phyloP scores from a whole-genome alignment of 2,113 vertebrate genomes.

The Scalopus aquaticus region DNA sequence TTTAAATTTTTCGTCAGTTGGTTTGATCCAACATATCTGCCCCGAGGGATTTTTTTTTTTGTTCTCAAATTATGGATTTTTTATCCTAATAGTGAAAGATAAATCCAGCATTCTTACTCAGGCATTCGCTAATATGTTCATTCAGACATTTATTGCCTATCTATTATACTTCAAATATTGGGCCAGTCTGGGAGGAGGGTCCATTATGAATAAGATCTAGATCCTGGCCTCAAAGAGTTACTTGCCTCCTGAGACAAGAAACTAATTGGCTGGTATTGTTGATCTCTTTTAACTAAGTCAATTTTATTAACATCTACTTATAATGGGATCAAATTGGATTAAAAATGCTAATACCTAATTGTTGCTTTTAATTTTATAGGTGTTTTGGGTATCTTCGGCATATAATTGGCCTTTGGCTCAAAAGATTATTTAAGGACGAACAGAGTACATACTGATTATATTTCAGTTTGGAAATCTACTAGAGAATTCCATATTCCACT shows the following conservation, averaged over 20 bases:
- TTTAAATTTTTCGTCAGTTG: neutral
- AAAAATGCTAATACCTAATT: neutral
- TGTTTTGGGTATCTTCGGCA: neutral
- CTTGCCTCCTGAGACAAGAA: neutral
- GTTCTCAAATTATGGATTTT: neutral
- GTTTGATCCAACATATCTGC: neutral
- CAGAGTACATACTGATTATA: neutral
- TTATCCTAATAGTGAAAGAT: neutral
- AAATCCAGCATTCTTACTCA: neutral
- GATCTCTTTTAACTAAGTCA: slow-evolving; percentile 33
- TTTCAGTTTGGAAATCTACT: neutral
- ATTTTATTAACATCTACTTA: neutral
- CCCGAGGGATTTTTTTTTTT: neutral
- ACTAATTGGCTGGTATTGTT: neutral
- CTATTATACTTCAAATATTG: neutral
- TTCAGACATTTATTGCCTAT: neutral
- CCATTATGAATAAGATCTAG: neutral
- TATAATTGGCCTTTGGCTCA: neutral
- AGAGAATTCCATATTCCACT: neutral
- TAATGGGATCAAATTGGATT: slow-evolving; percentile 17
- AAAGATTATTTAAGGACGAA: neutral
- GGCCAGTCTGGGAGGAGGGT: neutral
- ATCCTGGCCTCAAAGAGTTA: neutral
- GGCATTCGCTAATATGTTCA: neutral
- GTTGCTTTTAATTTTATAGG: slow-evolving; percentile 20